These are phyloP conservation scores for Sphaerophoria rueppellii DNA, from an alignment of 2,888 invertebrate species.

Conservation along the genomic window DNA sequence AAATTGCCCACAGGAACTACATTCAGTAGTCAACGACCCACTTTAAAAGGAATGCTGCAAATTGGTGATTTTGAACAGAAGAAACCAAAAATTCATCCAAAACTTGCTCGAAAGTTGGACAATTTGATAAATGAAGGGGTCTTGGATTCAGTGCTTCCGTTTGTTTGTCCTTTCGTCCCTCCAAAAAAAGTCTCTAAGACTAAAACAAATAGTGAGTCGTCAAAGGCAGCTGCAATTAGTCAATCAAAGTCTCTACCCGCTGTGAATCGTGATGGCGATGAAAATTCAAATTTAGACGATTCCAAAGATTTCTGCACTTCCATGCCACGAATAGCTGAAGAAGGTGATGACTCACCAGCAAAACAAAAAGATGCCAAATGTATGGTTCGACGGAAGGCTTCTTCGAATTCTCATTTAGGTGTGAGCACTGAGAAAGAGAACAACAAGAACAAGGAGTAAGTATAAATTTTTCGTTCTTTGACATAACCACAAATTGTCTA, in stretches of 20 bases:
- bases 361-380: constrained; percentile 15
- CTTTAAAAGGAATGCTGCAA: background rate
- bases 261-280: background rate
- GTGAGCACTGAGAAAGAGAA: constrained; percentile 7
- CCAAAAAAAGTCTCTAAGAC: constrained; percentile 24
- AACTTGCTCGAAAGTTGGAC: constrained; percentile 79
- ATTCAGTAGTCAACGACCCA: constrained; percentile 9
- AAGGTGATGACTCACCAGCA: background rate
- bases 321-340: background rate
- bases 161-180: constrained; percentile 83
- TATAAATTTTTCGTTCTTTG: background rate
- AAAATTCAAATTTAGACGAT: constrained; percentile 1
- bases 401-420: constrained; percentile 7
- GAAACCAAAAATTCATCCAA: constrained; percentile 76
- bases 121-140: constrained; percentile 91
- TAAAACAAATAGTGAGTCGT: constrained; percentile 1
- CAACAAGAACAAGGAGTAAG: constrained; percentile 55
- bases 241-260: background rate
- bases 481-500: background rate
- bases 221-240: background rate
- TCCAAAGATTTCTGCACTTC: background rate
- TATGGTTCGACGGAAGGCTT: constrained; percentile 13
- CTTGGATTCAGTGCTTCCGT: constrained; percentile 91
- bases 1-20: background rate
- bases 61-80: background rate